A percentile compares a stretch with the other conserved stretches of the same genome.
Evolutionary conservation across 2,113 vertebrate species (phyloP).

Genomic region (Onychorhynchus coronatus): DNA sequence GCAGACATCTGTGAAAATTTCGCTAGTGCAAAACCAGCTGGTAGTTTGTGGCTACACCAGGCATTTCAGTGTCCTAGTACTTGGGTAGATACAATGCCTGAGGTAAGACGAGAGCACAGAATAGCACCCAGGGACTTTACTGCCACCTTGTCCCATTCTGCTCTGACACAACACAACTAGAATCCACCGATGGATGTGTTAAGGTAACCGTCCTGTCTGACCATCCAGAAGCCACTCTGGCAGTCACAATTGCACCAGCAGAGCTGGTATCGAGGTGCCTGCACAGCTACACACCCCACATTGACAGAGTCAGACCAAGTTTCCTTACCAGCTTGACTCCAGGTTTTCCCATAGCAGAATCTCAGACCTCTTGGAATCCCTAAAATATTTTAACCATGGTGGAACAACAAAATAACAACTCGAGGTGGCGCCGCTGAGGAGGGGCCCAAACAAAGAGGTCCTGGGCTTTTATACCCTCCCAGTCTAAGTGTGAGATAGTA

Average conservation of each 20-base stretch:
- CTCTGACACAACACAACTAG: background rate
- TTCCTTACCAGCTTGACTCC: background rate
- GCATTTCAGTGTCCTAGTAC: background rate
- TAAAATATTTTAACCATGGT: background rate
- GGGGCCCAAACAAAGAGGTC: background rate
- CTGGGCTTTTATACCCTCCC: background rate
- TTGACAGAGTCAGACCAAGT: background rate
- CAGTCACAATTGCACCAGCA: background rate
- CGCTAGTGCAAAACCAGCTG: background rate
- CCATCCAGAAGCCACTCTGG: background rate
- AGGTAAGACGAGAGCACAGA: background rate
- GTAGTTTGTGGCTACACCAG: background rate
- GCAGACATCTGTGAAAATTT: background rate
- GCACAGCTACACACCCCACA: background rate
- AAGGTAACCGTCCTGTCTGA: background rate
- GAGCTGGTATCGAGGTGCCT: background rate
- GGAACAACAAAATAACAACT: background rate
- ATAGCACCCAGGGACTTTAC: background rate
- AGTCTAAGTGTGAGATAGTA: background rate
- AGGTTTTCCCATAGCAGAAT: background rate
- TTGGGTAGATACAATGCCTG: background rate
- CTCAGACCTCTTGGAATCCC: background rate
- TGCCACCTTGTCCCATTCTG: background rate
- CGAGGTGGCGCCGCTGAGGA: fast-evolving
- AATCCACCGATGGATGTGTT: background rate